Percentiles rank a stretch among this genome's conserved stretches.
Evolutionary conservation across 2,888 invertebrate genomes (phyloP).

Genomic region (Ennomos fuscantarius): DNA sequence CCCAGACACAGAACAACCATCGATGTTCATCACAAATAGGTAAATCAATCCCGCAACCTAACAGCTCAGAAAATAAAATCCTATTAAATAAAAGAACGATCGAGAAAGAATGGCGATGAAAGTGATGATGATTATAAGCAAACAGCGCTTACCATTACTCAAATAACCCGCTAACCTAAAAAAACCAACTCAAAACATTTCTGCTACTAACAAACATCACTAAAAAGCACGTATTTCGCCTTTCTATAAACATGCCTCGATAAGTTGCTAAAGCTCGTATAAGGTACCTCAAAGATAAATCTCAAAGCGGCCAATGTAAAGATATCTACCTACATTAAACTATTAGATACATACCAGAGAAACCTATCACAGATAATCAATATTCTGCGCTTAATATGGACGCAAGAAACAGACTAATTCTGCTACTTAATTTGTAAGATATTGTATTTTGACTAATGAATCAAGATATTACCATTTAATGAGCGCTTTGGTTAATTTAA

Average conservation of each 20-base stretch:
- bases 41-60: too few species aligned
- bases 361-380: conserved; percentile 18
- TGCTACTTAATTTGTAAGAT: conserved; percentile 12
- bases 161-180: neutral
- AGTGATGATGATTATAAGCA: too few species aligned
- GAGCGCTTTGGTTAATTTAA: neutral
- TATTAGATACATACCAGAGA: conserved; percentile 7
- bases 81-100: too few species aligned
- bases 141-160: too few species aligned
- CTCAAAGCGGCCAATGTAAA: conserved; percentile 14
- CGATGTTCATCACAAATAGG: too few species aligned
- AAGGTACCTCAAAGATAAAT: conserved; percentile 17
- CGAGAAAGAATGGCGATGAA: too few species aligned
- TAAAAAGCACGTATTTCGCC: neutral
- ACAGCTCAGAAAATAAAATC: too few species aligned
- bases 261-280: neutral
- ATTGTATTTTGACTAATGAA: conserved; percentile 18
- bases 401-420: conserved; percentile 9
- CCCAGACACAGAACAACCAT: too few species aligned
- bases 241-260: conserved; percentile 2
- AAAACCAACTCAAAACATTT: neutral
- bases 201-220: neutral
- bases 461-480: conserved; percentile 11
- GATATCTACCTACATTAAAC: conserved; percentile 15
- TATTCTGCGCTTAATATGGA: conserved; percentile 8